Conservation (phyloP, 2,797 vertebrate species). For the Linurgus olivaceus region DNA sequence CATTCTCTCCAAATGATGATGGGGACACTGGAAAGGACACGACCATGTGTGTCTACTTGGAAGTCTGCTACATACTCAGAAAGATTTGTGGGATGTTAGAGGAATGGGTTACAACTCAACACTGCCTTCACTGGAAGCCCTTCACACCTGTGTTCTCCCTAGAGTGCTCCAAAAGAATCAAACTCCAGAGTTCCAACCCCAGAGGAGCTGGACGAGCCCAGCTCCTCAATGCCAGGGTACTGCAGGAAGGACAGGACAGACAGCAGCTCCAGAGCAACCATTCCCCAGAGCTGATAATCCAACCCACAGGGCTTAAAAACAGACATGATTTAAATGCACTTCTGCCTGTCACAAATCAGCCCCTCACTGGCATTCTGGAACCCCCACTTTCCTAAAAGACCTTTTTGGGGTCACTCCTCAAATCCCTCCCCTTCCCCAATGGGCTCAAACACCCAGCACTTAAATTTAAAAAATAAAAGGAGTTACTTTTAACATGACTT, state of each 20-base stretch:
- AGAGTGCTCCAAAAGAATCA: background rate
- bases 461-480: background rate
- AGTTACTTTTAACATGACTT: slow-evolving; percentile 96
- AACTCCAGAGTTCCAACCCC: background rate
- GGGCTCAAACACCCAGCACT: background rate
- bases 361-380: background rate
- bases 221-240: background rate
- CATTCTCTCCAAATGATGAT: fast-evolving
- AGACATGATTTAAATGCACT: background rate
- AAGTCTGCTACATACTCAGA: background rate
- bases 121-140: background rate
- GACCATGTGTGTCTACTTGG: fast-evolving
- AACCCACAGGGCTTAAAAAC: background rate
- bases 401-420: background rate
- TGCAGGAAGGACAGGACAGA: background rate
- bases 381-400: background rate
- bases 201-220: background rate
- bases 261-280: background rate
- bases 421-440: background rate
- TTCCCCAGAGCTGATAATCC: background rate
- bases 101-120: background rate
- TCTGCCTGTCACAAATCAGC: background rate
- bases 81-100: background rate
- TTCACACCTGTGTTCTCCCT: background rate
- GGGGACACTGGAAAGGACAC: background rate